Conservation (phyloP, 2,888 invertebrate genomes). For the Hemicrepidius hirtus region DNA sequence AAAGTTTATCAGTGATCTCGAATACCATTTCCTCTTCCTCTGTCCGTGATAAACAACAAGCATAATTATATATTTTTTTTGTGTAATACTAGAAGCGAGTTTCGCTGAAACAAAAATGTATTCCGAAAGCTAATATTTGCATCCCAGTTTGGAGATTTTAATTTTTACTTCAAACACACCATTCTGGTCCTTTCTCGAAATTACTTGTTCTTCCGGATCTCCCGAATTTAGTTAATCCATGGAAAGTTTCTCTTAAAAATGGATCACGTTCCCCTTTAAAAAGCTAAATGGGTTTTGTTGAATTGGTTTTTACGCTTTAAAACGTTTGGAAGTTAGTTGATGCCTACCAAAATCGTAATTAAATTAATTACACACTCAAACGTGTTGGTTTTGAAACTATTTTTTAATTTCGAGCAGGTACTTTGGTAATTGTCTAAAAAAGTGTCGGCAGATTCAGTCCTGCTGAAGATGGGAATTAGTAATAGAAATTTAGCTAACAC, state of each 20-base stretch:
- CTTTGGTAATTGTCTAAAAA: too few relatives aligned
- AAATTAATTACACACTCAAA: too few relatives aligned
- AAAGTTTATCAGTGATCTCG: constrained; percentile 15
- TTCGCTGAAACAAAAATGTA: constrained; percentile 3
- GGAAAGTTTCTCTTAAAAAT: not conserved
- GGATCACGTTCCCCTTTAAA: constrained; percentile 15
- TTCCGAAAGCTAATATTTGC: constrained; percentile 7
- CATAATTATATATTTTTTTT: not conserved
- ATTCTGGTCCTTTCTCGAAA: not conserved
- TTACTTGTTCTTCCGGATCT: not conserved
- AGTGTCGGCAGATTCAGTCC: too few relatives aligned
- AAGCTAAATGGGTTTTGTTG: not conserved
- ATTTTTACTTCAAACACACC: constrained; percentile 20
- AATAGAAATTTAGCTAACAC: too few relatives aligned
- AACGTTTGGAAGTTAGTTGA: too few relatives aligned
- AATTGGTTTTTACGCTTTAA: too few relatives aligned
- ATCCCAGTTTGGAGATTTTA: constrained; percentile 5
- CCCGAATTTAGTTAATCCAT: not conserved
- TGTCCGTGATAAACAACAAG: not conserved
- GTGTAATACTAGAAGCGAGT: not conserved
- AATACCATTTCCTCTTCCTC: constrained; percentile 4
- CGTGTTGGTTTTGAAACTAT: too few relatives aligned
- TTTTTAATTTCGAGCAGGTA: too few relatives aligned
- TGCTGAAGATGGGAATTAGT: too few relatives aligned
- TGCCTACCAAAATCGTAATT: too few relatives aligned